These are phyloP conservation scores for Dinoponera quadriceps DNA, from an alignment of 1,140 invertebrate genomes.

Conservation along the genomic window DNA sequence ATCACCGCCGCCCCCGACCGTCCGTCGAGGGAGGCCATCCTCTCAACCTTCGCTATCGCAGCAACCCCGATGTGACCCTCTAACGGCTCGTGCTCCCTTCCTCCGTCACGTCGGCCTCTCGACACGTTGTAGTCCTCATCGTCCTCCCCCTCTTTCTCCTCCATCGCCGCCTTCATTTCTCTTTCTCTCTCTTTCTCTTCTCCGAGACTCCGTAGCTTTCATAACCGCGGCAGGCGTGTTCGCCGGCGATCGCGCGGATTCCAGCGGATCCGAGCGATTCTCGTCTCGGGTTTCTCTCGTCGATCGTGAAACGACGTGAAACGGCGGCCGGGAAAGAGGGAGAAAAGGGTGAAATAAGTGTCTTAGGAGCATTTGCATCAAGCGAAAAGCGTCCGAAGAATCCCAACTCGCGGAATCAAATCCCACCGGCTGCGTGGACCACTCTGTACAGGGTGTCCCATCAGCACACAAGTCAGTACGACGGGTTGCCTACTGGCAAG, in stretches of 20 bases:
- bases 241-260: neutral
- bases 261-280: too few relatives aligned
- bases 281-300: too few relatives aligned
- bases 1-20: conserved; percentile 6
- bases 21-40: conserved; percentile 27
- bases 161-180: conserved; percentile 3
- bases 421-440: too few relatives aligned
- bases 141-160: conserved; percentile 36
- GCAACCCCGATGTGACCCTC: conserved; percentile 76
- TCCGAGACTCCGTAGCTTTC: neutral
- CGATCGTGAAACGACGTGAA: too few relatives aligned
- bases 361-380: neutral
- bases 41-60: conserved; percentile 78
- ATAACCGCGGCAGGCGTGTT: neutral
- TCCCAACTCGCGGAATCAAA: too few relatives aligned
- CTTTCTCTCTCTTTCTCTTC: conserved; percentile 3
- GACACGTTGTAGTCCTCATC: conserved; percentile 11
- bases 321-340: too few relatives aligned
- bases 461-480: too few relatives aligned
- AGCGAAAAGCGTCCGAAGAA: too few relatives aligned
- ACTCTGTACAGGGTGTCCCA: too few relatives aligned
- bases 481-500: too few relatives aligned
- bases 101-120: conserved; percentile 21
- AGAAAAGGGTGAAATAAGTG: neutral
- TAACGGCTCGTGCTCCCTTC: neutral